phyloP scores from a whole-genome alignment of 1,140 invertebrate genomes.

The Trigoniulus corallinus region DNA sequence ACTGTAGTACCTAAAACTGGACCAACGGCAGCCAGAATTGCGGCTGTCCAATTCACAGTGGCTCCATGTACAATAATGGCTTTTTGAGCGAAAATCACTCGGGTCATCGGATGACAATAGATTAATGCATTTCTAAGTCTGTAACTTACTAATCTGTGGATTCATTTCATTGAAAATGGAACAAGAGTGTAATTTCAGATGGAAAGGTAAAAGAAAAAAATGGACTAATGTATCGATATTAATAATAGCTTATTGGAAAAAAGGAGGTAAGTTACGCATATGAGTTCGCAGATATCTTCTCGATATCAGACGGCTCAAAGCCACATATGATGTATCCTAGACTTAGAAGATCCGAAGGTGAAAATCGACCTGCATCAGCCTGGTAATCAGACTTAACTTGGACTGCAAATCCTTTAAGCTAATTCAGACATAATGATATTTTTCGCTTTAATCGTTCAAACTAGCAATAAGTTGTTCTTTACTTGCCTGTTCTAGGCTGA shows the following conservation, averaged over 20 bases:
- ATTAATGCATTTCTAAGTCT: neutral
- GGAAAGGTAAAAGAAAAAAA: neutral
- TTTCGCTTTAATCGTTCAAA: too few species aligned
- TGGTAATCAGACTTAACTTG: neutral
- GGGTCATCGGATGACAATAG: neutral
- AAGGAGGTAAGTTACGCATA: neutral
- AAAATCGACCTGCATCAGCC: neutral
- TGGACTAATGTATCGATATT: neutral
- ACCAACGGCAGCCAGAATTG: neutral
- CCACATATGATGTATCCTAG: neutral
- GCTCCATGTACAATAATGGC: neutral
- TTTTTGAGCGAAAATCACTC: neutral
- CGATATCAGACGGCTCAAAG: neutral
- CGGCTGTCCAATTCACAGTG: neutral
- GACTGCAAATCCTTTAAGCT: neutral
- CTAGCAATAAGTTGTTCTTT: too few species aligned
- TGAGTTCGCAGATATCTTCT: neutral
- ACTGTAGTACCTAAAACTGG: neutral
- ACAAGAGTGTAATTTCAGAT: too few species aligned
- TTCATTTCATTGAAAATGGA: too few species aligned
- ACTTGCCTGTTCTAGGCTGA: too few species aligned
- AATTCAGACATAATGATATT: too few species aligned
- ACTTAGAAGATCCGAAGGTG: neutral
- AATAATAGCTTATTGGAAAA: neutral
- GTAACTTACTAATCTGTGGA: too few species aligned